phyloP scores from a whole-genome alignment of 2,888 invertebrate species.

The Acronicta alni region DNA sequence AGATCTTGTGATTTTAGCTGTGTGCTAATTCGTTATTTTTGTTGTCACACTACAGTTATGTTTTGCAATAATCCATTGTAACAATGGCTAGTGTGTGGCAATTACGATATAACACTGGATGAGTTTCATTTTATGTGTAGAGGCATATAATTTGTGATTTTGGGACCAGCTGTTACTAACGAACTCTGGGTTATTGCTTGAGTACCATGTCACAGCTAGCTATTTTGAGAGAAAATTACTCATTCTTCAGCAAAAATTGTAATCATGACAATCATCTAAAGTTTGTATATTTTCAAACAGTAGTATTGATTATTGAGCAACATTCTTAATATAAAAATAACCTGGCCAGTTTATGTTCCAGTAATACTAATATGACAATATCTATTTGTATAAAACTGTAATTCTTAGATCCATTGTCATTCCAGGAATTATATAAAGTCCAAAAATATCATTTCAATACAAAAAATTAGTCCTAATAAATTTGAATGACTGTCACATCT shows the following conservation, averaged over 20 bases:
- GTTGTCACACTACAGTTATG: constrained; percentile 23
- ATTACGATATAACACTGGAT: constrained; percentile 38
- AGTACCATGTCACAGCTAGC: not conserved
- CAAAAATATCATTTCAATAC: too few species aligned
- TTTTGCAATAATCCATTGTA: constrained; percentile 44
- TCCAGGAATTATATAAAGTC: not conserved
- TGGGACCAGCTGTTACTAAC: constrained; percentile 35
- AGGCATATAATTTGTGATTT: constrained; percentile 5
- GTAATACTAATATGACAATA: too few species aligned
- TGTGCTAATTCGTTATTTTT: constrained; percentile 26
- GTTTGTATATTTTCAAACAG: too few species aligned
- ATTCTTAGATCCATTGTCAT: not conserved
- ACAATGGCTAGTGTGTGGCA: constrained; percentile 27
- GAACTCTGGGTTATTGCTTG: constrained; percentile 3
- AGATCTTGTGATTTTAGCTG: constrained; percentile 35
- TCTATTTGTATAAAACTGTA: not conserved
- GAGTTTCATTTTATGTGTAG: constrained; percentile 16
- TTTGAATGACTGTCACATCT: not conserved
- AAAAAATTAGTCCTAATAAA: not conserved
- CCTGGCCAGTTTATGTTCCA: too few species aligned
- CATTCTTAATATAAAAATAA: too few species aligned
- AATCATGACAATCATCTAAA: too few species aligned
- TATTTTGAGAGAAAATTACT: not conserved
- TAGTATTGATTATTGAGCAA: too few species aligned
- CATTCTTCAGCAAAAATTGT: not conserved